Evolutionary conservation across 2,113 vertebrate genomes (phyloP).

Genomic region (Isurus oxyrinchus): DNA sequence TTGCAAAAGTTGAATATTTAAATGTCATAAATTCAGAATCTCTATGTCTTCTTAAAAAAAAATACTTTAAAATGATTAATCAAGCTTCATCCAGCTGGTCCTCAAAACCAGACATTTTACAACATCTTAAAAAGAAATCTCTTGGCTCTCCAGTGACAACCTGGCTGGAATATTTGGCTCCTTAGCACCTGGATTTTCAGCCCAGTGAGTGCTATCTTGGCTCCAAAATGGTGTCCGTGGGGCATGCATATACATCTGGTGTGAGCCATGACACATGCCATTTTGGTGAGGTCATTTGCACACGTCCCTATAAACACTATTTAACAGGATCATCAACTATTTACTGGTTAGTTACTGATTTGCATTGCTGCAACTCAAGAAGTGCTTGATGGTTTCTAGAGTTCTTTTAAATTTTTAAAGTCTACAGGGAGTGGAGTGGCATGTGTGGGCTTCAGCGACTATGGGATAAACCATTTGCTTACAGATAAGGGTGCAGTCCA

Average conservation of each 20-base stretch:
- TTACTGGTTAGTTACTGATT: background rate
- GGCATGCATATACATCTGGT: background rate
- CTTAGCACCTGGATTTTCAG: background rate
- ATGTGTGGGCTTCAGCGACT: background rate
- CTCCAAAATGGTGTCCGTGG: background rate
- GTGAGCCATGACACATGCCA: background rate
- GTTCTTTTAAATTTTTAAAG: background rate
- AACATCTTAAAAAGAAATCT: background rate
- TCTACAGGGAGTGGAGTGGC: background rate
- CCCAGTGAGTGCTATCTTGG: background rate
- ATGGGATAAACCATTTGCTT: background rate
- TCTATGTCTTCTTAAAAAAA: background rate
- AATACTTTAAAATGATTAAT: background rate
- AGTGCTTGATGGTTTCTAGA: too few relatives aligned
- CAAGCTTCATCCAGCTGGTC: background rate
- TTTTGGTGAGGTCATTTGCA: background rate
- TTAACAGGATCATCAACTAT: background rate
- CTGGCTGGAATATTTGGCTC: background rate
- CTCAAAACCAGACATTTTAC: background rate
- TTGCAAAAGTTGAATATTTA: background rate
- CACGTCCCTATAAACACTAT: background rate
- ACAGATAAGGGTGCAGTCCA: background rate
- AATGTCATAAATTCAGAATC: slow-evolving; percentile 9
- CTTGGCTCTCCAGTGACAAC: background rate
- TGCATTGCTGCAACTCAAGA: background rate